Conservation (phyloP, 1,140 invertebrate genomes). For the Cydia fagiglandana region DNA sequence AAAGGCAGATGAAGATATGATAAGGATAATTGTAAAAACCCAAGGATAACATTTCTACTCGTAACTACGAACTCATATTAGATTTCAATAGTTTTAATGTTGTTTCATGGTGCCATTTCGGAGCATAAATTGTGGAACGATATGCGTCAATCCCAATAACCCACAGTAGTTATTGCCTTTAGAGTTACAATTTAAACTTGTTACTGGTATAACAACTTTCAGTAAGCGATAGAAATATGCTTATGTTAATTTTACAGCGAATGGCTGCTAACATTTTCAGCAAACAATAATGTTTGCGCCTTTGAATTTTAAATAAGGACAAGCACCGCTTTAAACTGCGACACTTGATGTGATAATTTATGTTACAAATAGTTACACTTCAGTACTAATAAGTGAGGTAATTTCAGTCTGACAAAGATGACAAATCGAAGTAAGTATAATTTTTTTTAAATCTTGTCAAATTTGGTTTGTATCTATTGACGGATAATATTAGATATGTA, state of each 20-base stretch:
- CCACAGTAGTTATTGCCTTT: not conserved
- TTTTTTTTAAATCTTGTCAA: not conserved
- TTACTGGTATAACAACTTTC: not conserved
- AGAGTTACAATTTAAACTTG: not conserved
- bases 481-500: not conserved
- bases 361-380: not conserved
- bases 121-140: no score
- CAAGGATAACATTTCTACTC: not conserved
- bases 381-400: not conserved
- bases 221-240: not conserved
- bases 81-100: not conserved
- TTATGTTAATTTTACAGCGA: slow-evolving; percentile 6
- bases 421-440: not conserved
- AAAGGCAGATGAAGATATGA: slow-evolving; percentile 3
- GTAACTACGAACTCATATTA: not conserved
- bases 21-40: not conserved
- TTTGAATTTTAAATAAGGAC: slow-evolving; percentile 1
- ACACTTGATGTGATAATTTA: not conserved
- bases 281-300: not conserved
- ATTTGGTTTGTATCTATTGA: not conserved
- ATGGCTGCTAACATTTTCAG: not conserved
- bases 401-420: not conserved
- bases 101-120: no score
- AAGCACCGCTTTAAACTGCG: not conserved
- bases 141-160: no score